These are phyloP conservation scores for Andricus grossulariae DNA, from an alignment of 1,140 invertebrate species.

Conservation along the genomic window DNA sequence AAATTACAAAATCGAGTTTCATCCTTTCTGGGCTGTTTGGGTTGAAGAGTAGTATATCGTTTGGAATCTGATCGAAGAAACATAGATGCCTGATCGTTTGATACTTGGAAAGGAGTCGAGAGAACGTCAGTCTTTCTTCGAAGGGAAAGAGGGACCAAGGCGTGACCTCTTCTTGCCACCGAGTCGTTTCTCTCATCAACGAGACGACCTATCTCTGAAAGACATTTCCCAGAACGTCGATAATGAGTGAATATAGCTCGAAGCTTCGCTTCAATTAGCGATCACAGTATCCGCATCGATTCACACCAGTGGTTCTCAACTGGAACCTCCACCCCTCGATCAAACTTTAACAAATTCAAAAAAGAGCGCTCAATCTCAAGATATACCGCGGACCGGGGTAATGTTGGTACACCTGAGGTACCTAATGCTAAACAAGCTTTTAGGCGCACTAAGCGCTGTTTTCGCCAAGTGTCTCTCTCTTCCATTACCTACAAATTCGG, in stretches of 20 bases:
- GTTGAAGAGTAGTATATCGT: constrained; percentile 1
- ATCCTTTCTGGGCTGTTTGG: no score
- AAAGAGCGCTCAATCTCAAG: no score
- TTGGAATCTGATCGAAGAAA: constrained; percentile 32
- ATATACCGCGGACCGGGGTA: no score
- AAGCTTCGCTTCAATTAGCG: constrained; percentile 34
- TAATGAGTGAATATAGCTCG: constrained; percentile 40
- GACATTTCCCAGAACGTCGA: constrained; percentile 40
- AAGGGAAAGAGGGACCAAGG: constrained; percentile 28
- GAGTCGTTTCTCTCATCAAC: constrained; percentile 35
- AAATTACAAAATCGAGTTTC: not conserved
- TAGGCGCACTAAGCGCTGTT: no score
- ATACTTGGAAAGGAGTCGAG: constrained; percentile 30
- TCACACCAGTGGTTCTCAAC: constrained; percentile 28
- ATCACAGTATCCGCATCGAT: constrained; percentile 29
- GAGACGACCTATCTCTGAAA: constrained; percentile 27
- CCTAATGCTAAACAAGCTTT: no score
- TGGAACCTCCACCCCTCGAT: not conserved
- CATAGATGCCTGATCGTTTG: constrained; percentile 5
- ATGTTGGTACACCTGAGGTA: no score
- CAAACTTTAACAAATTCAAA: not conserved
- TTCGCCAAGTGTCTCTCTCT: no score
- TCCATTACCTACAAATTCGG: no score
- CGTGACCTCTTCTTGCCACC: constrained; percentile 36
- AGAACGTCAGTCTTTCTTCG: constrained; percentile 26